Conservation (phyloP, 2,113 vertebrate species). For the Passer montanus region DNA sequence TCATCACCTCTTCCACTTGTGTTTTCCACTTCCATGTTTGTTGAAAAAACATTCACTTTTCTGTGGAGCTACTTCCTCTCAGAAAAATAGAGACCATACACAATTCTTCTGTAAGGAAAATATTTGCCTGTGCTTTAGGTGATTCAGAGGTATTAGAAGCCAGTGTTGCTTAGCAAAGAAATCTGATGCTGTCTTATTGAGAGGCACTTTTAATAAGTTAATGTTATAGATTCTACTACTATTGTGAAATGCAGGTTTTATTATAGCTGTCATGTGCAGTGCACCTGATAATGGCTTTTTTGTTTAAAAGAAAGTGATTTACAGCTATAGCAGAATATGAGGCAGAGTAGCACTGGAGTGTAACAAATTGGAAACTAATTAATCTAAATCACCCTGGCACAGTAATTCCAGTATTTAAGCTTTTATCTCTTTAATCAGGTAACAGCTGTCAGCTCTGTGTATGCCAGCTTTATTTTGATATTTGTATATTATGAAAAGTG, state of each 20-base stretch:
- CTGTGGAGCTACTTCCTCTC: neutral
- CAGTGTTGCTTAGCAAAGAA: neutral
- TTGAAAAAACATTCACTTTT: neutral
- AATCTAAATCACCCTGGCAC: neutral
- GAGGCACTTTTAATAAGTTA: neutral
- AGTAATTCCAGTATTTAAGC: neutral
- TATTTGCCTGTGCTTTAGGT: neutral
- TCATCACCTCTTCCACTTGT: neutral
- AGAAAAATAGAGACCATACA: neutral
- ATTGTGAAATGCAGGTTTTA: neutral
- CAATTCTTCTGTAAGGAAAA: conserved; percentile 3
- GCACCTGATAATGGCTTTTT: neutral
- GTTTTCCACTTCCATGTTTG: no score
- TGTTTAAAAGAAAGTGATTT: neutral
- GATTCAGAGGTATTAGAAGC: neutral
- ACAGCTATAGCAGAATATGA: neutral
- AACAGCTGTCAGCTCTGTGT: neutral
- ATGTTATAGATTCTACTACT: neutral
- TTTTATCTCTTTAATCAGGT: neutral
- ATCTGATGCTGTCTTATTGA: neutral
- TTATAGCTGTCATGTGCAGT: neutral
- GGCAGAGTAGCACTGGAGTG: neutral
- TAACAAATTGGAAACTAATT: neutral
- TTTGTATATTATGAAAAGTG: neutral
- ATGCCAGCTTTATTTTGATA: neutral